Conservation (phyloP, 2,113 vertebrate genomes). For the Ageneiosus marmoratus region DNA sequence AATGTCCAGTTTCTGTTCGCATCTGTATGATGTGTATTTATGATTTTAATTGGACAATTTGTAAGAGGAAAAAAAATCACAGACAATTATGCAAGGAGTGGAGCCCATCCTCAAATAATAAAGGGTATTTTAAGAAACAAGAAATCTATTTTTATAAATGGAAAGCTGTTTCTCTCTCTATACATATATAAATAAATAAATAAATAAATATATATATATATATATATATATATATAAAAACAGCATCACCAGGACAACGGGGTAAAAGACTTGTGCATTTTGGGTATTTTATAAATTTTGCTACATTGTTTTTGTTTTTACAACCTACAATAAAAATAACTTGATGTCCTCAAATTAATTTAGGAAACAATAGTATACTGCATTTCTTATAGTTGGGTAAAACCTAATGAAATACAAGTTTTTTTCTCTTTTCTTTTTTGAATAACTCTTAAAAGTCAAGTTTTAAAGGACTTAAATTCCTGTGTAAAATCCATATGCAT, state of each 20-base stretch:
- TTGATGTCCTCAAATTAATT: constrained; percentile 63
- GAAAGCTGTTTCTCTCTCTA: constrained; percentile 44
- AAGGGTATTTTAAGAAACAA: constrained; percentile 80
- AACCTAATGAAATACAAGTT: constrained; percentile 54
- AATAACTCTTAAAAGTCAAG: constrained; percentile 72
- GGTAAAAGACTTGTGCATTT: constrained; percentile 56
- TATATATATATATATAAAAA: constrained; percentile 27
- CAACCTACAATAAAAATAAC: constrained; percentile 55
- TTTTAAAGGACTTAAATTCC: constrained; percentile 77
- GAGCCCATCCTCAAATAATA: constrained; percentile 57
- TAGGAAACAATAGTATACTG: constrained; percentile 67
- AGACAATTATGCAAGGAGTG: constrained; percentile 73
- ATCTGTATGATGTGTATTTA: constrained; percentile 77
- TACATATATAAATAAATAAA: neutral
- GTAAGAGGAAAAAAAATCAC: constrained; percentile 63
- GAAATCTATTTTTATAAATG: constrained; percentile 80
- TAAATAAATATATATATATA: constrained; percentile 32
- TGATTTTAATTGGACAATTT: constrained; percentile 71
- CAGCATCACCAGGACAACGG: constrained; percentile 47
- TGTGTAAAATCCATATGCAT: constrained; percentile 81
- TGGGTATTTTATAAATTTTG: constrained; percentile 75
- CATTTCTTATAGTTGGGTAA: constrained; percentile 67
- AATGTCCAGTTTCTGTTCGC: constrained; percentile 75
- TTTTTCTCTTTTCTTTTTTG: constrained; percentile 61
- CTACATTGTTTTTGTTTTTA: constrained; percentile 68